Evolutionary conservation across 2,797 vertebrate genomes (phyloP).

Genomic region (Etheostoma perlongum): DNA sequence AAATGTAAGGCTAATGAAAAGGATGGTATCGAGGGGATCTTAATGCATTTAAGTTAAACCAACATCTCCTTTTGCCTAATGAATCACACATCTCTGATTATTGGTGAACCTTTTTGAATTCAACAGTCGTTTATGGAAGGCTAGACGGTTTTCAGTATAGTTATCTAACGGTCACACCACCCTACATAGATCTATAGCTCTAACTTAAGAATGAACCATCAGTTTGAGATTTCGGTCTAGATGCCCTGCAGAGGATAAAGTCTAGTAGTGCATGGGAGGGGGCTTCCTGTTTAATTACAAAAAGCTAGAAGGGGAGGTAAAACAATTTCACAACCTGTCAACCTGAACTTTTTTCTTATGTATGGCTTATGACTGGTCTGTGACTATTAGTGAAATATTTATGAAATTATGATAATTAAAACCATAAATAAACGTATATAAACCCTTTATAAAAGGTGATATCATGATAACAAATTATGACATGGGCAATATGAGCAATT

Average conservation of each 20-base stretch:
- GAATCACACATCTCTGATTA: neutral
- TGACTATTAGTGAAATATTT: too few relatives aligned
- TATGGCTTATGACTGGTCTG: neutral
- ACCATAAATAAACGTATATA: neutral
- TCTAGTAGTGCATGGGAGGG: neutral
- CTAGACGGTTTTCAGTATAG: neutral
- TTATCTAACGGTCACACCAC: neutral
- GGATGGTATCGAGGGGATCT: neutral
- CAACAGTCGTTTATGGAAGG: neutral
- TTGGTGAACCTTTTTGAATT: neutral
- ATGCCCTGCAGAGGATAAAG: neutral
- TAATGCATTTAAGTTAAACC: neutral
- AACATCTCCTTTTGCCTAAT: neutral
- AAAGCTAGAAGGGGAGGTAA: neutral
- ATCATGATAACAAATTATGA: neutral
- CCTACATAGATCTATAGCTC: neutral
- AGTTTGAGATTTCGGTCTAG: neutral
- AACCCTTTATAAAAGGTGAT: neutral
- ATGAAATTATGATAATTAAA: too few relatives aligned
- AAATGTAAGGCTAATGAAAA: conserved; percentile 13
- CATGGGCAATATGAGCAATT: neutral
- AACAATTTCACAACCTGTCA: neutral
- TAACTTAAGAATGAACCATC: neutral
- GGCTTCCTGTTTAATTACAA: neutral
- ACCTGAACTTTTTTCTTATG: neutral